phyloP scores from a whole-genome alignment of 2,797 vertebrate genomes.

The Hipposideros larvatus region DNA sequence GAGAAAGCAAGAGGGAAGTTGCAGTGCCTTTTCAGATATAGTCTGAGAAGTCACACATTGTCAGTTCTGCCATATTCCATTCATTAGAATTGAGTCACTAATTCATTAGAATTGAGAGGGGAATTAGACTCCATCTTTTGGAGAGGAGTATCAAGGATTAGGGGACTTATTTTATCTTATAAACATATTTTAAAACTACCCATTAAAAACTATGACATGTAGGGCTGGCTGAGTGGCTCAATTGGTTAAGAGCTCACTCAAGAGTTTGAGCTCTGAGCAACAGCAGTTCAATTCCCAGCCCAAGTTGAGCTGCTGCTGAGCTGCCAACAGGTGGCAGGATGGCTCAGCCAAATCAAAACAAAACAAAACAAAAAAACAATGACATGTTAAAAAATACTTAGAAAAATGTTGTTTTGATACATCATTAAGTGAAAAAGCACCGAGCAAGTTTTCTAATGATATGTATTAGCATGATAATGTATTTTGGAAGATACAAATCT shows the following conservation, averaged over 20 bases:
- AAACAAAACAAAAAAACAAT: background rate
- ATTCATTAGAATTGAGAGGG: background rate
- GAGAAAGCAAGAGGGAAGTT: background rate
- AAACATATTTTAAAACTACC: background rate
- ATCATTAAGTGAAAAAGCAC: background rate
- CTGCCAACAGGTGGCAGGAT: too few relatives aligned
- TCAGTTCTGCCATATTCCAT: background rate
- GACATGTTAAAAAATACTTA: background rate
- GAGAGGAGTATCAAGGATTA: background rate
- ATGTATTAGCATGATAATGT: background rate
- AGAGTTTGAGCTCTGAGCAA: too few relatives aligned
- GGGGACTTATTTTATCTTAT: background rate
- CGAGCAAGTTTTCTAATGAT: background rate
- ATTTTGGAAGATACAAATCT: background rate
- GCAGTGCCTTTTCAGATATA: background rate
- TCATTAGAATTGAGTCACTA: background rate
- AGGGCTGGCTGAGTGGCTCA: too few relatives aligned
- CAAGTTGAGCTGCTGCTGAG: too few relatives aligned
- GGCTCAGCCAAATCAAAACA: too few relatives aligned
- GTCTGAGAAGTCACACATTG: background rate
- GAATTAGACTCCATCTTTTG: background rate
- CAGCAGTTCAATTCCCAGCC: too few relatives aligned
- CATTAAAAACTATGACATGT: background rate
- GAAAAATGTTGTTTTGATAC: background rate
- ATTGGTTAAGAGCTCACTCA: too few relatives aligned